A percentile compares a stretch with the other conserved stretches of the same genome.
These are phyloP conservation scores for Hyles euphorbiae DNA, from an alignment of 1,140 invertebrate genomes.

Conservation along the genomic window DNA sequence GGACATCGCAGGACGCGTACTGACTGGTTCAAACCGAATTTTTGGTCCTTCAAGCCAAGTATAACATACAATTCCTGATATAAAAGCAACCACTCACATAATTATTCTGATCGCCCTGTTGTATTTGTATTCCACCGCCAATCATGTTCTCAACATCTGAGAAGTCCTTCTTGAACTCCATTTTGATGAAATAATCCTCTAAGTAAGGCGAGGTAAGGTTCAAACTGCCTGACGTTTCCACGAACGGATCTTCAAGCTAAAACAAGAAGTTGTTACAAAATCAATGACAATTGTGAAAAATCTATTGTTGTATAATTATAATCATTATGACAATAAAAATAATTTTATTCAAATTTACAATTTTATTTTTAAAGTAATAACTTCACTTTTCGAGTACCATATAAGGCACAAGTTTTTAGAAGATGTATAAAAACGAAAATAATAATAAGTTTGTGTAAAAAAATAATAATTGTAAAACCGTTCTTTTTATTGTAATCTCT, in stretches of 20 bases:
- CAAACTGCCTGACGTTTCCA: conserved; percentile 76
- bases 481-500: too few species aligned
- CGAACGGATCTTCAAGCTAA: conserved; percentile 77
- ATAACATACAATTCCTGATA: background rate
- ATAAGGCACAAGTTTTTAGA: too few species aligned
- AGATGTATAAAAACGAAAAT: too few species aligned
- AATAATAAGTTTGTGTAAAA: too few species aligned
- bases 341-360: too few species aligned
- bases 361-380: too few species aligned
- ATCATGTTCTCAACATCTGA: conserved; percentile 78
- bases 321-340: too few species aligned
- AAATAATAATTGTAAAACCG: too few species aligned
- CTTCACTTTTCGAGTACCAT: too few species aligned
- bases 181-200: conserved; percentile 78
- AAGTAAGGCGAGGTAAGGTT: conserved; percentile 78
- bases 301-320: too few species aligned
- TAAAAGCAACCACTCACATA: conserved; percentile 49
- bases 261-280: background rate
- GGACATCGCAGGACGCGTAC: background rate
- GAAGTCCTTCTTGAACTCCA: conserved; percentile 81
- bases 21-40: too few species aligned
- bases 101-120: conserved; percentile 64
- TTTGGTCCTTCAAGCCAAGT: background rate
- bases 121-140: conserved; percentile 75
- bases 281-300: too few species aligned